A percentile compares a stretch with the other conserved stretches of the same genome.
Conservation (phyloP, 2,888 invertebrate genomes). For the Stegana nigrithorax region DNA sequence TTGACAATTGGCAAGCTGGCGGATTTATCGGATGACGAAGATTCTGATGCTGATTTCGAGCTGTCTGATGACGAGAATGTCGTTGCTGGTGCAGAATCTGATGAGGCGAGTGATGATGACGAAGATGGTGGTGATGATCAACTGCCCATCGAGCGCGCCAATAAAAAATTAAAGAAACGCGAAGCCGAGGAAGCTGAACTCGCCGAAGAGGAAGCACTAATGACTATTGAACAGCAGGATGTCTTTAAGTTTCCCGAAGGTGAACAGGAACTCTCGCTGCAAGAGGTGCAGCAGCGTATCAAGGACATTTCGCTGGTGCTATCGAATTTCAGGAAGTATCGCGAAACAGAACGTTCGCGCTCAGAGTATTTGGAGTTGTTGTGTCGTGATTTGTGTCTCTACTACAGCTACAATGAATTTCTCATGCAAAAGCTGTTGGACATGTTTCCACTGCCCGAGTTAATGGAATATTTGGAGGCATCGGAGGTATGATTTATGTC, state of each 20-base stretch:
- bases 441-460: constrained; percentile 85
- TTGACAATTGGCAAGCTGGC: constrained; percentile 58
- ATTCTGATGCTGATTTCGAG: constrained; percentile 70
- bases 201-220: constrained; percentile 84
- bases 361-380: constrained; percentile 86
- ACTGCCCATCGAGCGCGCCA: constrained; percentile 88
- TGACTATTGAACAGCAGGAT: constrained; percentile 82
- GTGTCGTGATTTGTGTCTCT: constrained; percentile 86
- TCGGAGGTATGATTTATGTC: constrained; percentile 81
- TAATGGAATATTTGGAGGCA: constrained; percentile 95
- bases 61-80: constrained; percentile 57
- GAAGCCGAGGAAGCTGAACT: constrained; percentile 77
- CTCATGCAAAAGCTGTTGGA: constrained; percentile 93
- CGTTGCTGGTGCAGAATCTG: constrained; percentile 67
- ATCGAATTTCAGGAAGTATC: constrained; percentile 80
- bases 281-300: constrained; percentile 89
- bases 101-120: constrained; percentile 59
- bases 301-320: constrained; percentile 85
- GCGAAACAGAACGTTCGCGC: constrained; percentile 78
- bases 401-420: constrained; percentile 97
- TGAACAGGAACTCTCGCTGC: constrained; percentile 79
- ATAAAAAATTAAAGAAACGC: constrained; percentile 81
- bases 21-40: constrained; percentile 54
- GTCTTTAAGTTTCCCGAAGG: constrained; percentile 83
- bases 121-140: constrained; percentile 75